Conservation (phyloP, 1,140 invertebrate species). For the Heliconius melpomene region DNA sequence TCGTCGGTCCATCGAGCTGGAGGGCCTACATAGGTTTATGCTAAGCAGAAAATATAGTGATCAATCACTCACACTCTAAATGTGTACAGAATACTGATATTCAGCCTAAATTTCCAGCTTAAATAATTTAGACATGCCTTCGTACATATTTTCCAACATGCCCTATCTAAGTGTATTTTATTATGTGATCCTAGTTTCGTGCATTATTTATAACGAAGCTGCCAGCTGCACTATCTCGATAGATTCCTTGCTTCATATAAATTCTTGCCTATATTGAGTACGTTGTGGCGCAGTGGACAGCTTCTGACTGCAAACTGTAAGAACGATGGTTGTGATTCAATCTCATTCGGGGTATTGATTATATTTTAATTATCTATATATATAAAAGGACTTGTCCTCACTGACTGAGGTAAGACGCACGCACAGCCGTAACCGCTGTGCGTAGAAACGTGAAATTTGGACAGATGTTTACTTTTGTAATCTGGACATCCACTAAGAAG, state of each 20-base stretch:
- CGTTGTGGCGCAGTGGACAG: neutral
- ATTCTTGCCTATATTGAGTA: neutral
- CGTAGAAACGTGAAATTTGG: too few relatives aligned
- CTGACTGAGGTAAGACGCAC: too few relatives aligned
- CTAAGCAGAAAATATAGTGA: neutral
- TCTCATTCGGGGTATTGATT: neutral
- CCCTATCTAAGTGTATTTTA: neutral
- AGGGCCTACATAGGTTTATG: too few relatives aligned
- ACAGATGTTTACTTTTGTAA: too few relatives aligned
- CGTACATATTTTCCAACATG: neutral
- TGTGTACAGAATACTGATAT: neutral
- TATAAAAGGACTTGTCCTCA: too few relatives aligned
- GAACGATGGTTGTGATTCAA: neutral
- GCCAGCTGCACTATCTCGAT: conserved; percentile 7
- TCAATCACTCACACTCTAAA: neutral
- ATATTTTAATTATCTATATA: neutral
- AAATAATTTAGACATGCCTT: neutral
- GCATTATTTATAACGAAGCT: neutral
- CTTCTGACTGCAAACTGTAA: neutral
- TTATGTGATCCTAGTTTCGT: neutral
- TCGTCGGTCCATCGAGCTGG: too few relatives aligned
- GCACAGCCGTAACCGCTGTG: too few relatives aligned
- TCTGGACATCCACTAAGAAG: too few relatives aligned
- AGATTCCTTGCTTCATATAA: neutral
- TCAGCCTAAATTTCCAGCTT: neutral